These are phyloP conservation scores for Ivindomyrus marchei DNA, from an alignment of 2,113 vertebrate genomes.

Conservation along the genomic window DNA sequence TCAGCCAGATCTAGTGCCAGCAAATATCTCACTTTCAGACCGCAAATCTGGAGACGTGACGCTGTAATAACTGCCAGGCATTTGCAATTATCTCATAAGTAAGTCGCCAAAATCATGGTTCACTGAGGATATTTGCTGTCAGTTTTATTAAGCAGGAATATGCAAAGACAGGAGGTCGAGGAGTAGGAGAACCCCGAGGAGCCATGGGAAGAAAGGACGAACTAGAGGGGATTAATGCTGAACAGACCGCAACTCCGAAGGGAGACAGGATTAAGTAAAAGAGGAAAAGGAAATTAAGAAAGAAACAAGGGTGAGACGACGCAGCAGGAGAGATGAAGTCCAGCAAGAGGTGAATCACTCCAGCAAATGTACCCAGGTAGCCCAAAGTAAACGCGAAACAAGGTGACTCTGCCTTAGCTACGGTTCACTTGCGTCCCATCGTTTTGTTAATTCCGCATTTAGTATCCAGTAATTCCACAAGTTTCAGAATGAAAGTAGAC, in stretches of 20 bases:
- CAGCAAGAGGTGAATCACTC: not conserved
- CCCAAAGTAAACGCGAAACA: not conserved
- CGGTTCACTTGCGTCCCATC: not conserved
- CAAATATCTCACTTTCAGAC: not conserved
- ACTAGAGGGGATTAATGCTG: constrained; percentile 10
- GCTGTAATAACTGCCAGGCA: not conserved
- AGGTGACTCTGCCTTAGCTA: not conserved
- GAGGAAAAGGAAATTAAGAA: constrained; percentile 8
- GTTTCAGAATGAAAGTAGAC: not conserved
- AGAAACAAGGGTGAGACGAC: not conserved
- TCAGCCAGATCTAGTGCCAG: not conserved
- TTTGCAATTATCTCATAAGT: not conserved
- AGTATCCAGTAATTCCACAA: not conserved
- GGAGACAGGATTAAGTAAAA: constrained; percentile 15
- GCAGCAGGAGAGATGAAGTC: not conserved
- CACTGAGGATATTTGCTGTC: constrained; percentile 1
- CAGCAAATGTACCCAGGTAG: not conserved
- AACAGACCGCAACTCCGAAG: constrained; percentile 11
- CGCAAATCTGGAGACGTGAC: not conserved
- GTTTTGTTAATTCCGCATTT: not conserved
- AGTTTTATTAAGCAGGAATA: not conserved
- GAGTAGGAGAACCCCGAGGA: not conserved
- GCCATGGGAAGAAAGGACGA: not conserved
- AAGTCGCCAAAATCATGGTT: not conserved
- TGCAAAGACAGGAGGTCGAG: not conserved